phyloP scores from a whole-genome alignment of 2,888 invertebrate species.

The Xanthia togata region DNA sequence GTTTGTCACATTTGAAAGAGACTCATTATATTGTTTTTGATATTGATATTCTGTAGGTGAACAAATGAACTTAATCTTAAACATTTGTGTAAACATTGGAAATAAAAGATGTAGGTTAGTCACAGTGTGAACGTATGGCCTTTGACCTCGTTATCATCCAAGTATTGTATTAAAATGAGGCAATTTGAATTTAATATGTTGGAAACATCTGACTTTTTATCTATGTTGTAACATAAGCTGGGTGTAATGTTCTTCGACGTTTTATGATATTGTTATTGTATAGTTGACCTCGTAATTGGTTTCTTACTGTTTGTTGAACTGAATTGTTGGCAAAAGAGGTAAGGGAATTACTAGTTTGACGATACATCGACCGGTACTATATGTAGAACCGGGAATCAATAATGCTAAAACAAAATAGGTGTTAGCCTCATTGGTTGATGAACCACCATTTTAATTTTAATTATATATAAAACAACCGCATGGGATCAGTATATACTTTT shows the following conservation, averaged over 20 bases:
- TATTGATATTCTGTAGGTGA: not conserved
- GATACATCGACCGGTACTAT: not conserved
- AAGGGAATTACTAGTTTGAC: not conserved
- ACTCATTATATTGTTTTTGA: too few species aligned
- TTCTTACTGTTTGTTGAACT: not conserved
- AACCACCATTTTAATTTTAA: not conserved
- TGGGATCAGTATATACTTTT: not conserved
- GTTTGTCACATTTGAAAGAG: too few species aligned
- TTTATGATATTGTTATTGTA: not conserved
- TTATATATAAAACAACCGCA: not conserved
- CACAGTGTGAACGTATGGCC: not conserved
- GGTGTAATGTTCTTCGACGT: not conserved
- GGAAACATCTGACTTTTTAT: not conserved
- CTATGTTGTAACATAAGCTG: not conserved
- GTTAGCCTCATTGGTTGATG: not conserved
- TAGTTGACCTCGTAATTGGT: not conserved
- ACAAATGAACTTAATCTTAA: not conserved
- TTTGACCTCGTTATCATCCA: constrained; percentile 35
- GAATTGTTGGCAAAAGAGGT: not conserved
- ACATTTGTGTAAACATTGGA: constrained; percentile 34
- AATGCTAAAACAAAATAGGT: not conserved
- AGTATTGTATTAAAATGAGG: constrained; percentile 4
- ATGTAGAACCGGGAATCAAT: not conserved
- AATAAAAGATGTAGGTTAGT: constrained; percentile 5
- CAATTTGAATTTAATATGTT: constrained; percentile 18